Percentiles rank a stretch among this genome's conserved stretches.
Conservation (phyloP, 2,888 invertebrate genomes). For the Dicranocentrus wangi region DNA sequence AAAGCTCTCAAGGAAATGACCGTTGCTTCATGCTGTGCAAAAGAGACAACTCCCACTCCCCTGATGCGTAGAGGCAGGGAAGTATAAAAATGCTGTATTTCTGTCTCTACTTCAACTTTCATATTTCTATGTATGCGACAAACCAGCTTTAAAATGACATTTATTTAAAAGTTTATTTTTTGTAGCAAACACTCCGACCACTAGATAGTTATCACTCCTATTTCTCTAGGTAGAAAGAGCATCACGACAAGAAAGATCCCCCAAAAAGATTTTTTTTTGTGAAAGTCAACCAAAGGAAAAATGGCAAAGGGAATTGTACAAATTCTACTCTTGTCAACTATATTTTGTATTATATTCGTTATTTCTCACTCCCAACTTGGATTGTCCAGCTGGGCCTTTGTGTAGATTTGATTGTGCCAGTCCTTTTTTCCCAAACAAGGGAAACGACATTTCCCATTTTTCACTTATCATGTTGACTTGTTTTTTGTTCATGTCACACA, state of each 20-base stretch:
- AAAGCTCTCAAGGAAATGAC: slow-evolving; percentile 23
- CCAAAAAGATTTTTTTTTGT: too few relatives aligned
- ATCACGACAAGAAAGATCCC: too few relatives aligned
- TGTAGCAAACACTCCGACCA: background rate
- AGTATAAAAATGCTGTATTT: background rate
- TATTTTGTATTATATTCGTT: background rate
- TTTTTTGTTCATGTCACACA: too few relatives aligned
- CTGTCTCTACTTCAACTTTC: slow-evolving; percentile 2
- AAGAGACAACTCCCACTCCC: background rate
- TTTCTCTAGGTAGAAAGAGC: background rate
- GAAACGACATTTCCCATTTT: too few relatives aligned
- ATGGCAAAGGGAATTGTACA: slow-evolving; percentile 8
- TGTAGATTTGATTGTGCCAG: too few relatives aligned
- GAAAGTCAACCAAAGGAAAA: background rate
- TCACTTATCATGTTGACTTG: too few relatives aligned
- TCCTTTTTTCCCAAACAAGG: too few relatives aligned
- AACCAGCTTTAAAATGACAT: background rate
- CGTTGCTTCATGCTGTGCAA: slow-evolving; percentile 1
- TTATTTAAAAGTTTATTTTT: slow-evolving; percentile 7
- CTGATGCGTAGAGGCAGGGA: slow-evolving; percentile 13
- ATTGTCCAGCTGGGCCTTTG: slow-evolving; percentile 73
- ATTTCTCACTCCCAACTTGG: background rate
- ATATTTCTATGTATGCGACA: background rate
- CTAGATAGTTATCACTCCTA: background rate
- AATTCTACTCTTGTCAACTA: slow-evolving; percentile 4